Conservation (phyloP, 2,888 invertebrate species). For the Coelopa pilipes region DNA sequence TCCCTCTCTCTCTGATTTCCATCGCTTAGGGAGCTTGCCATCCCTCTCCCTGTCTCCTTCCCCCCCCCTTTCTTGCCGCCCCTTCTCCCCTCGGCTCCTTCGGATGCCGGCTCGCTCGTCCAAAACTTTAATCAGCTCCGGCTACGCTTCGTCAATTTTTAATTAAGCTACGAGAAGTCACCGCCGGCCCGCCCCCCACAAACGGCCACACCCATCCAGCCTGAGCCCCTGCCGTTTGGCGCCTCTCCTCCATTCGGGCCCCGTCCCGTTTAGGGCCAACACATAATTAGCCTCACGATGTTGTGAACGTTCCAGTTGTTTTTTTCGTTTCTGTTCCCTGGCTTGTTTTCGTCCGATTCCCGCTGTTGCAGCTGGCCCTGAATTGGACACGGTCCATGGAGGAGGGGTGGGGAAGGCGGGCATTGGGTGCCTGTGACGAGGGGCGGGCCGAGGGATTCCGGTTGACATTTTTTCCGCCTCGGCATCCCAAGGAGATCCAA, state of each 20-base stretch:
- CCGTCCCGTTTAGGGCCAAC: slow-evolving; percentile 22
- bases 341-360: slow-evolving; percentile 1
- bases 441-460: not conserved
- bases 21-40: too few relatives aligned
- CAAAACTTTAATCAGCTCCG: slow-evolving; percentile 42
- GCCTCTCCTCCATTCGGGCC: not conserved
- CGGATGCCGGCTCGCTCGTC: too few relatives aligned
- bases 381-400: too few relatives aligned
- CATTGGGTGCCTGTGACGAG: not conserved
- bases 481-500: not conserved
- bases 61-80: slow-evolving; percentile 10
- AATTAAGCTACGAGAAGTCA: slow-evolving; percentile 41
- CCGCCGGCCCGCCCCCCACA: not conserved
- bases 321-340: not conserved
- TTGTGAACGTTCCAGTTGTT: slow-evolving; percentile 20
- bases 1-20: too few relatives aligned
- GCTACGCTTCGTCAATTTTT: slow-evolving; percentile 49
- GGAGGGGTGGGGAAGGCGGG: too few relatives aligned
- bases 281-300: slow-evolving; percentile 36
- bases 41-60: slow-evolving; percentile 24
- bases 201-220: too few relatives aligned
- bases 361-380: not conserved
- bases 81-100: too few relatives aligned
- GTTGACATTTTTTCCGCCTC: slow-evolving; percentile 1
- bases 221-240: too few relatives aligned